Conservation (phyloP, 2,888 invertebrate genomes). For the Cephus sareptanus region DNA sequence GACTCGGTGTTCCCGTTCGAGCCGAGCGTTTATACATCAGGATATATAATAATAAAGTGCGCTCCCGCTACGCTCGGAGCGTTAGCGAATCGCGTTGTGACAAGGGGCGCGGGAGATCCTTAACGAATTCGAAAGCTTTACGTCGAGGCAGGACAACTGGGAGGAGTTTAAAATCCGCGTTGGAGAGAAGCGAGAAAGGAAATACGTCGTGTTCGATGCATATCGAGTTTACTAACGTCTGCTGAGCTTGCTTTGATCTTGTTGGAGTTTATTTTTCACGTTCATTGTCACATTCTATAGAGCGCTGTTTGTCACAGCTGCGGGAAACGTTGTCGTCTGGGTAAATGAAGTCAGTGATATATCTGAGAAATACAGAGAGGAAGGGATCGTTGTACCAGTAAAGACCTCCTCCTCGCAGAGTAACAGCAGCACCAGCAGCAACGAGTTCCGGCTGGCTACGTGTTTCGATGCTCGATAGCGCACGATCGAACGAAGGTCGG, state of each 20-base stretch:
- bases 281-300: not conserved
- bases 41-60: constrained; percentile 17
- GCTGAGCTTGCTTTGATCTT: not conserved
- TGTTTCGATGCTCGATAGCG: not conserved
- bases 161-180: not conserved
- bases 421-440: not conserved
- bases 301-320: not conserved
- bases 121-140: not conserved
- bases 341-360: not conserved
- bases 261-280: not conserved
- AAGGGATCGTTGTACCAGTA: not conserved
- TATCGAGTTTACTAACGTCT: not conserved
- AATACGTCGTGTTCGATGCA: not conserved
- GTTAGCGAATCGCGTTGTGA: constrained; percentile 14
- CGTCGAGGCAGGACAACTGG: not conserved
- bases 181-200: not conserved
- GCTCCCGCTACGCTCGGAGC: constrained; percentile 12
- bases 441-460: not conserved
- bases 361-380: not conserved
- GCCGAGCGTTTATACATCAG: constrained; percentile 18
- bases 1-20: constrained; percentile 27
- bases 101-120: constrained; percentile 8
- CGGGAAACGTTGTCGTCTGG: not conserved
- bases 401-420: not conserved
- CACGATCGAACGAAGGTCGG: not conserved